Evolutionary conservation across 2,113 vertebrate species (phyloP), one percentile per base, ranked within the genome.

Genomic region (Malurus cyaneus): DNA sequence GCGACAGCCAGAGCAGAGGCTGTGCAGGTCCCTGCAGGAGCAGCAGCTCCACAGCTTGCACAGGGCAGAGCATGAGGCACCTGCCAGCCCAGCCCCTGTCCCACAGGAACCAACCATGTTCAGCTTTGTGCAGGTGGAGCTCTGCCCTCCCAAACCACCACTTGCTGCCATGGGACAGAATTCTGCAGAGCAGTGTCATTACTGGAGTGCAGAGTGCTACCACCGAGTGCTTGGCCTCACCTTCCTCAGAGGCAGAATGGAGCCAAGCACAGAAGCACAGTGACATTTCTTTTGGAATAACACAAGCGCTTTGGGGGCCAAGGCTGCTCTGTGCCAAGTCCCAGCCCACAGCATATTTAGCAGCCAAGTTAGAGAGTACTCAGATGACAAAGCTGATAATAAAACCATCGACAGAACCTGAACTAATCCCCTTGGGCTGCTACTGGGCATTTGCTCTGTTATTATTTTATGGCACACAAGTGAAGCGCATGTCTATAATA

Each of bases 291-390:
- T 39, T 74, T 21, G 53, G 76, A 90, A 82, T 53, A 93, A 80
- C 13, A 21, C 36, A 10, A 70, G 76, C 76, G 8, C 64, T 86
- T 52, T 7, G 81, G 89, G 90, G 95, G 82, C 93, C 92, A 18
- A 86, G 71, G 90, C 88, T 70, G 56, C 72, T 54, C 60, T 2
- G 44, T 42, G 92, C 94, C 95, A 96, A 90, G 76, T 71, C 69
- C 94, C 93, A 88, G 67, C 89, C 94, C 92, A 67, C 88, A 62
- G 95, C 85, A 24, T 42, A 71, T 88, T 96, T 94, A 94, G 90
- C 96, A 90, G 96, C 94, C 95, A 95, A 96, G 93, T 95, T 39
- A 60, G 85, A 96, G 93, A 95, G 88, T 15, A 59, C 96, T 96
- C 90, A 80, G 96, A 96, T 97, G 95, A 94, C 96, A 93, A 92